Conservation (phyloP, 2,113 vertebrate species). For the Aphelocoma coerulescens region DNA sequence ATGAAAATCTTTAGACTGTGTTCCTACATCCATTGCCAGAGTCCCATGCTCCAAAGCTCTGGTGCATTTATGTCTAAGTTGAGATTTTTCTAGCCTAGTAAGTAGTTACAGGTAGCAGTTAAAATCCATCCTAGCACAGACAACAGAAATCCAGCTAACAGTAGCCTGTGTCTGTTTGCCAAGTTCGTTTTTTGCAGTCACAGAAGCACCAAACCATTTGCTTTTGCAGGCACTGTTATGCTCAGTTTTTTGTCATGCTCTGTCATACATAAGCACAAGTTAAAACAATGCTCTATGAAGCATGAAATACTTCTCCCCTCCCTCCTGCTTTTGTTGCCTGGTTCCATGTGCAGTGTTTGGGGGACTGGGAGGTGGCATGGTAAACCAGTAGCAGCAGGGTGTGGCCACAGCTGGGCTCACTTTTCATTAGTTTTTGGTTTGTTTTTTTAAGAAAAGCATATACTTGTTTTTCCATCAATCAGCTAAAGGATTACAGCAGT, state of each 20-base stretch:
- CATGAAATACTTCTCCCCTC: not conserved
- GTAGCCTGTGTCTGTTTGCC: conserved; percentile 50
- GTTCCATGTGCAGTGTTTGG: not conserved
- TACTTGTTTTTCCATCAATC: not conserved
- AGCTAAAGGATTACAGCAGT: not conserved
- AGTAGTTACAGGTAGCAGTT: conserved; percentile 69
- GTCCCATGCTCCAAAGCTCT: conserved; percentile 82
- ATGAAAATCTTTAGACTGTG: conserved; percentile 80
- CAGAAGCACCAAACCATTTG: not conserved
- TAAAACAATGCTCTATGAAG: not conserved
- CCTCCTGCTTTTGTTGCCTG: conserved; percentile 2
- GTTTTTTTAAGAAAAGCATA: not conserved
- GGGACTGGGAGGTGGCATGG: not conserved
- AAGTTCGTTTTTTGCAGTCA: not conserved
- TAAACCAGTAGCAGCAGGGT: conserved; percentile 3
- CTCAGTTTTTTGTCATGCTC: not conserved
- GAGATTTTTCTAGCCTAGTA: conserved; percentile 81
- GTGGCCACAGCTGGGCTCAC: not conserved
- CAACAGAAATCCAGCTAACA: conserved; percentile 68
- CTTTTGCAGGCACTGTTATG: not conserved
- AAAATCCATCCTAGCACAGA: conserved; percentile 73
- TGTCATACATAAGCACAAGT: not conserved
- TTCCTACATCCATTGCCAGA: conserved; percentile 79
- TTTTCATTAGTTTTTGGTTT: not conserved
- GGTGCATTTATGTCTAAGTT: conserved; percentile 81